These are phyloP conservation scores for Hoplias malabaricus DNA, from an alignment of 2,113 vertebrate genomes.

Conservation along the genomic window DNA sequence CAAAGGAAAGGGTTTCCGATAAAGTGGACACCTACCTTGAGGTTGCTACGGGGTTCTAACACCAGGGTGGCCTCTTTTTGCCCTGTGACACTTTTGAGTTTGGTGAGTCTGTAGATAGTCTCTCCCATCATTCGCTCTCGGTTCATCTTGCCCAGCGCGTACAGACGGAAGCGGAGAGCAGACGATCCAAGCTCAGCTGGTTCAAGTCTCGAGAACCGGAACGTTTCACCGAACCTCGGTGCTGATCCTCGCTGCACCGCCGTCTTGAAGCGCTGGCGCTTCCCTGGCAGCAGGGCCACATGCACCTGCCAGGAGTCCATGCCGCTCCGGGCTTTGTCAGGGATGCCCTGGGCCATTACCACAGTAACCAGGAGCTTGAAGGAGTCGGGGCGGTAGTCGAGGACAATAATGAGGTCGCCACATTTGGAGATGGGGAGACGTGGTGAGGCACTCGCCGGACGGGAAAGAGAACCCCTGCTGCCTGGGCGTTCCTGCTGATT, in stretches of 20 bases:
- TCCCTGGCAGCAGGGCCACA: conserved; percentile 85
- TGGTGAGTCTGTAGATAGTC: conserved; percentile 79
- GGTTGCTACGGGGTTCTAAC: conserved; percentile 88
- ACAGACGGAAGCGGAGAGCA: conserved; percentile 88
- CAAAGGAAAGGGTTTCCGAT: neutral
- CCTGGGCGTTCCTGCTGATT: conserved; percentile 69
- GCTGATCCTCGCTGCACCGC: conserved; percentile 80
- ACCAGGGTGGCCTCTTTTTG: conserved; percentile 78
- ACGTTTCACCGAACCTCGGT: conserved; percentile 85
- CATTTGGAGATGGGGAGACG: conserved; percentile 84
- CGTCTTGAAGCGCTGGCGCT: conserved; percentile 88
- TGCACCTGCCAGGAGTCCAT: conserved; percentile 91
- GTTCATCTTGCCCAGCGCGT: conserved; percentile 83
- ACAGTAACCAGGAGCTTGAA: conserved; percentile 85
- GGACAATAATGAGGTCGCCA: conserved; percentile 82
- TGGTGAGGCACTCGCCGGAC: conserved; percentile 42
- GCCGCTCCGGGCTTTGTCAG: conserved; percentile 89
- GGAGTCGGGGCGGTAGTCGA: conserved; percentile 76
- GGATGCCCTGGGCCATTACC: conserved; percentile 81
- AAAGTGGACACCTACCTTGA: conserved; percentile 76
- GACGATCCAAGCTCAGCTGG: conserved; percentile 74
- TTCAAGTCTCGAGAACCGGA: conserved; percentile 84
- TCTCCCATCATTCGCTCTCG: conserved; percentile 95
- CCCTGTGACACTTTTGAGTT: conserved; percentile 65
- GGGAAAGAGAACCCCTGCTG: conserved; percentile 41